A percentile compares a stretch with the other conserved stretches of the same genome.
Evolutionary conservation across 92 coral and sea anemone genomes (phyloP).

Genomic region (Virgularia gustaviana): DNA sequence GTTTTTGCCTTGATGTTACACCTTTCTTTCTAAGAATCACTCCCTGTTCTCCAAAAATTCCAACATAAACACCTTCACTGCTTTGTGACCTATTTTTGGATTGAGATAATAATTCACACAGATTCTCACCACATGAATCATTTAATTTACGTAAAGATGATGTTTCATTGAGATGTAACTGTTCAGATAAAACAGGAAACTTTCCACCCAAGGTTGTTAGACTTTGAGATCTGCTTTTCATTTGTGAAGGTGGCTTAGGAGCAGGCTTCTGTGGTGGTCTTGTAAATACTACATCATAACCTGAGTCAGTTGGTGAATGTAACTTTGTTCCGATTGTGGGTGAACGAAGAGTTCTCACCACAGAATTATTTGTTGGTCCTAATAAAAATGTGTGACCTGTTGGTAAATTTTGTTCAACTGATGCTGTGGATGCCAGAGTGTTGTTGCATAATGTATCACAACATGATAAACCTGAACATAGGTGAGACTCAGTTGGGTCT

Average conservation of each 20-base stretch:
- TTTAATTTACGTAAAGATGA: constrained; percentile 28
- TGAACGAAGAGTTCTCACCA: too few relatives aligned
- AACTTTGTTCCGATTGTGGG: not conserved
- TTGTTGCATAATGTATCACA: too few relatives aligned
- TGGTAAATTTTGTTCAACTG: too few relatives aligned
- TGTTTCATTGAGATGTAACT: constrained; percentile 19
- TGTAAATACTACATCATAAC: constrained; percentile 26
- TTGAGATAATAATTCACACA: constrained; percentile 33
- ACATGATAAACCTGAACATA: too few relatives aligned
- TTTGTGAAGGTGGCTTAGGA: constrained; percentile 28
- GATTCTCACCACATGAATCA: constrained; percentile 28
- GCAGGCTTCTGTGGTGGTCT: constrained; percentile 41
- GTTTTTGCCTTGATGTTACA: constrained; percentile 4
- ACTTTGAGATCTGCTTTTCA: constrained; percentile 25
- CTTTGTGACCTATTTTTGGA: constrained; percentile 20
- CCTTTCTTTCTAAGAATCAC: constrained; percentile 29
- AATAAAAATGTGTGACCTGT: too few relatives aligned
- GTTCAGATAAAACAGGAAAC: constrained; percentile 29
- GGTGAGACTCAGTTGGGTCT: not conserved
- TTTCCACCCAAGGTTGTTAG: constrained; percentile 16
- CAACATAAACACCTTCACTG: constrained; percentile 38
- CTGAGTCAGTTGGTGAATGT: not conserved
- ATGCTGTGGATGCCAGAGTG: too few relatives aligned
- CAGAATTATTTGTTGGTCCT: too few relatives aligned
- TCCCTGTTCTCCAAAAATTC: constrained; percentile 30